phyloP scores from a whole-genome alignment of 2,113 vertebrate genomes.

The Bungarus multicinctus region DNA sequence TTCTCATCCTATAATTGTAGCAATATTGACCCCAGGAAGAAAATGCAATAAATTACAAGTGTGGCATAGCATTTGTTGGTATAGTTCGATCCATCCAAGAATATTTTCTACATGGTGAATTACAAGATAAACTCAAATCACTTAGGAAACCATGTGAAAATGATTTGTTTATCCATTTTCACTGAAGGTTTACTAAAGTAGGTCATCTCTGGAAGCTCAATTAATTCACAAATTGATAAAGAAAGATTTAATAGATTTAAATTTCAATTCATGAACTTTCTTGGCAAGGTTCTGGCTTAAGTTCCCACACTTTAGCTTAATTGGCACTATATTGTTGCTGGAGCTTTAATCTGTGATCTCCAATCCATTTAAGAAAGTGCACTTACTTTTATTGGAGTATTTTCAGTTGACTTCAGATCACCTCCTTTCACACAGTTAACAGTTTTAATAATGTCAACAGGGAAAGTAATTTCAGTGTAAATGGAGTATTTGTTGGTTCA shows the following conservation, averaged over 20 bases:
- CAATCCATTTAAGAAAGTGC: slow-evolving; percentile 12
- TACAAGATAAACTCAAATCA: not conserved
- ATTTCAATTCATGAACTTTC: slow-evolving; percentile 21
- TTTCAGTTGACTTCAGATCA: slow-evolving; percentile 22
- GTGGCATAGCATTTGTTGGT: not conserved
- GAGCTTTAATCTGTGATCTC: not conserved
- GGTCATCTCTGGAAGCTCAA: not conserved
- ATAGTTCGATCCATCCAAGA: not conserved
- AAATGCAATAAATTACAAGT: not conserved
- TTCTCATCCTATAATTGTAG: not conserved
- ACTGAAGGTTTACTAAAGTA: not conserved
- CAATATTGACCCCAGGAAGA: not conserved
- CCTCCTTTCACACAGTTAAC: slow-evolving; percentile 6
- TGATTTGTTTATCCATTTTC: not conserved
- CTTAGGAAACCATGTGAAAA: not conserved
- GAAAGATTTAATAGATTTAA: slow-evolving; percentile 11
- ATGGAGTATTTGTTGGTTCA: slow-evolving; percentile 52
- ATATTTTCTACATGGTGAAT: not conserved
- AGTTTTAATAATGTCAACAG: slow-evolving; percentile 56
- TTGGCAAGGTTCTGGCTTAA: not conserved
- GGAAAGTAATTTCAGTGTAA: slow-evolving; percentile 56
- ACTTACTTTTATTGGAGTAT: slow-evolving; percentile 17
- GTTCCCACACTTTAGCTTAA: not conserved
- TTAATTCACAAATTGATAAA: slow-evolving; percentile 11
- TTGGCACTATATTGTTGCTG: not conserved